Conservation (phyloP, 2,797 vertebrate genomes). For the Huso huso region DNA sequence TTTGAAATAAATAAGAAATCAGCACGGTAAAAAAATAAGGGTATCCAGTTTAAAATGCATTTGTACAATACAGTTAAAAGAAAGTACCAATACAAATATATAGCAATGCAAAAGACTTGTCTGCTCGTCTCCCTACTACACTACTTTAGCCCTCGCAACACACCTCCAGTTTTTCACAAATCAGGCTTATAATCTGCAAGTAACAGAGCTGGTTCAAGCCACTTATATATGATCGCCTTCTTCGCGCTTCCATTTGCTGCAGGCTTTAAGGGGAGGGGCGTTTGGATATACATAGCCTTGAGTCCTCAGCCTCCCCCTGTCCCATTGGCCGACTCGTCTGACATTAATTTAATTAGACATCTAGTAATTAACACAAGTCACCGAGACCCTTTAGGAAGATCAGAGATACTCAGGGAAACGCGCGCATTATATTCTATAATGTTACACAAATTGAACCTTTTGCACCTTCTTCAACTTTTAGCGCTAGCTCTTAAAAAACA, state of each 20-base stretch:
- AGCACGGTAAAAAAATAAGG: constrained; percentile 8
- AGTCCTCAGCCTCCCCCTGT: constrained; percentile 33
- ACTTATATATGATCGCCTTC: constrained; percentile 54
- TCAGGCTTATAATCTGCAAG: constrained; percentile 41
- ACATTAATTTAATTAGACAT: constrained; percentile 80
- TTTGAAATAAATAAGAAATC: constrained; percentile 17
- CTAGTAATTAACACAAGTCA: constrained; percentile 59
- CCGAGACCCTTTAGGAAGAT: constrained; percentile 35
- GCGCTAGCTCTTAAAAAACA: no score
- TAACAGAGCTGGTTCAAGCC: constrained; percentile 34
- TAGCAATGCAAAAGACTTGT: constrained; percentile 6
- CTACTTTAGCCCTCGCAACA: constrained; percentile 33
- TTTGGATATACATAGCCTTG: constrained; percentile 28
- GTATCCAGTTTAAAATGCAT: no score
- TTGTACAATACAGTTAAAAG: constrained; percentile 15
- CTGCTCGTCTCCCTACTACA: constrained; percentile 43
- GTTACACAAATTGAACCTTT: no score
- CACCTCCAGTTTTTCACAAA: constrained; percentile 38
- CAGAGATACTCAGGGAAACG: no score
- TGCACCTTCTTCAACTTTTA: no score
- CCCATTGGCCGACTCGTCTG: constrained; percentile 52
- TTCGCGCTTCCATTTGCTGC: constrained; percentile 40
- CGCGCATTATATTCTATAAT: no score
- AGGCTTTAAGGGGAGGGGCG: constrained; percentile 53
- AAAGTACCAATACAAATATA: constrained; percentile 11